Evolutionary conservation across 1,140 invertebrate species (phyloP), one percentile per base, ranked within the genome.

Genomic region (Periplaneta americana): DNA sequence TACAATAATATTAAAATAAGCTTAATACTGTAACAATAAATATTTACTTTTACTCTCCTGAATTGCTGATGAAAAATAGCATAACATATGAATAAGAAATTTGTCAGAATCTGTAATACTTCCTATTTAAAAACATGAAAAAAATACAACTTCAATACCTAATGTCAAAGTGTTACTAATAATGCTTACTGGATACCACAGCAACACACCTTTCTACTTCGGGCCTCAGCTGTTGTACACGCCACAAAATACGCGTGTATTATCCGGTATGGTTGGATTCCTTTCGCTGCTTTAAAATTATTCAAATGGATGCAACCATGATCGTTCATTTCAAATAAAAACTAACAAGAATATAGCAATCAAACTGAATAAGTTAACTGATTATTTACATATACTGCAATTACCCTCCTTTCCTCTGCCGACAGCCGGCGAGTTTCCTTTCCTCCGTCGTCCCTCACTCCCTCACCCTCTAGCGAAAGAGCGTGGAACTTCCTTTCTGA

Each of bases 221-320:
- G 90, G 66, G 92, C 92, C 88, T 94, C 93, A 84, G 89, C 89
- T 82, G 93, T 92, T 76, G 92, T 91, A 87, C 93, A 94, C 80
- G 94, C 91, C 81, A 95, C 92, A 86, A 95, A 95, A 88, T 93
- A 93, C 84, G 92, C 90, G 89, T 95, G 92, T 83, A 95, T 92
- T 82, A 95, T 91, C 90, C 92, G 92, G 87, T 94, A 95, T 81
- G 93, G 91, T 86, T 92, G 92, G 84, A 92, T 91, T 83, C 94
- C 94, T 88, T 94, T 93, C 75, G 92, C 91, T 86, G 91, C 91
- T 90, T 95, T 95, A 89, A 94, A 94, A 89, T 93, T 93, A 89
- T 90, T 93, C 85, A 95, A 89, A 90, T 95, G 94, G 89, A 92
- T 91, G 87, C 94, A 95, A 85, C 93, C 93, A 91, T 90, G 90